Conservation (phyloP, 2,888 invertebrate genomes). For the Andrena flavipes region DNA sequence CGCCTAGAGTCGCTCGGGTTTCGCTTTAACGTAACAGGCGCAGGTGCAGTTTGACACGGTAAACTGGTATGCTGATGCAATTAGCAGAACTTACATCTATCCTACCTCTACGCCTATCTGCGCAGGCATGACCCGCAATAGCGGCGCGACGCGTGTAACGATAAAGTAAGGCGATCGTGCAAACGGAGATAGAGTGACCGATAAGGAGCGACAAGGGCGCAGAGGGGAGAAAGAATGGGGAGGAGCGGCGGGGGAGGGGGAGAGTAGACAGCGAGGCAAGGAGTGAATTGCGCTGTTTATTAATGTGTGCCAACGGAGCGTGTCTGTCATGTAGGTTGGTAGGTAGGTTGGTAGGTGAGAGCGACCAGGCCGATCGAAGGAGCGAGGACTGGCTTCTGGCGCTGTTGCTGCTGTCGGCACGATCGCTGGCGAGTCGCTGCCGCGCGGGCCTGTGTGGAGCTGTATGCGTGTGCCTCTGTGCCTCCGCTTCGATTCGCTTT, state of each 20-base stretch:
- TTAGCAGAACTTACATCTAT: conserved; percentile 77
- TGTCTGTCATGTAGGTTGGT: conserved; percentile 77
- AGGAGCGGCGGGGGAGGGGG: not conserved
- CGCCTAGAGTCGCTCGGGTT: conserved; percentile 17
- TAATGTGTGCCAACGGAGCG: conserved; percentile 79
- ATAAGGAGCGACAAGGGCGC: conserved; percentile 44
- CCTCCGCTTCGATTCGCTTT: conserved; percentile 76
- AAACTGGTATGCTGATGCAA: conserved; percentile 82
- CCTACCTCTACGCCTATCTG: conserved; percentile 58
- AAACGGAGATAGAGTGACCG: conserved; percentile 38
- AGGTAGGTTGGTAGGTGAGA: conserved; percentile 71
- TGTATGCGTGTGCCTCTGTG: conserved; percentile 44
- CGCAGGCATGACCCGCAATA: conserved; percentile 33
- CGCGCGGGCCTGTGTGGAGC: conserved; percentile 21
- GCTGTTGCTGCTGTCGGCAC: conserved; percentile 55
- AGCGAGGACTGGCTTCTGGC: conserved; percentile 39
- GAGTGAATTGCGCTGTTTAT: conserved; percentile 72
- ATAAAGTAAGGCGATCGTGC: conserved; percentile 46
- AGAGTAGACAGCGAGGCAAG: not conserved
- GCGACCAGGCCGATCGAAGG: conserved; percentile 66
- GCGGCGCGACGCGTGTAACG: conserved; percentile 43
- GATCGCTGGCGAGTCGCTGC: conserved; percentile 44
- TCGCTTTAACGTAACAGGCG: conserved; percentile 68
- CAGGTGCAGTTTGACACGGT: conserved; percentile 80
- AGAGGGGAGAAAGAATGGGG: conserved; percentile 32